Conservation (phyloP, 35 echinoderm and acorn worm genomes). For the Anneissia japonica region DNA sequence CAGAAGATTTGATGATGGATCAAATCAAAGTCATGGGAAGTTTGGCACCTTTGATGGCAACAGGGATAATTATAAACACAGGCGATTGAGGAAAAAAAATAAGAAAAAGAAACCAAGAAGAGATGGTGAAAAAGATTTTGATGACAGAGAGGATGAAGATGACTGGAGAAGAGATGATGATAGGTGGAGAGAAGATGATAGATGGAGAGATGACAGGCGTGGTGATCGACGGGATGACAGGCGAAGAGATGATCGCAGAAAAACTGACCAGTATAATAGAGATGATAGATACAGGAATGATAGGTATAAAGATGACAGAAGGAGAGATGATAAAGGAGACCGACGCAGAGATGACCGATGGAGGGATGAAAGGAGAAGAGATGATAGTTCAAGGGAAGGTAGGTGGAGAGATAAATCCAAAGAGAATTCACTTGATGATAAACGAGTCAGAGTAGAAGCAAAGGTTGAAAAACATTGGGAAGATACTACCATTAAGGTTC, state of each 20-base stretch:
- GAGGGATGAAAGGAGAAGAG: neutral
- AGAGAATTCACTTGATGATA: neutral
- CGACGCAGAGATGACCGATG: slow-evolving; percentile 4
- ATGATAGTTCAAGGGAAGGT: slow-evolving; percentile 4
- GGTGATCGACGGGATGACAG: slow-evolving; percentile 19
- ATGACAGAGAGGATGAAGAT: slow-evolving; percentile 16
- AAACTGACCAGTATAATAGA: neutral
- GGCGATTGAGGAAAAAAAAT: neutral
- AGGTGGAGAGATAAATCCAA: neutral
- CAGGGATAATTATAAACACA: neutral
- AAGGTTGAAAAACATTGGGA: neutral
- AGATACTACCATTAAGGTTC: neutral
- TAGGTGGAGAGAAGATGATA: neutral
- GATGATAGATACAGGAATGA: neutral
- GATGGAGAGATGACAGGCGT: slow-evolving; percentile 7
- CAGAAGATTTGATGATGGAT: neutral
- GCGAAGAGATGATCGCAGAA: slow-evolving; percentile 3
- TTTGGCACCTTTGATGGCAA: neutral
- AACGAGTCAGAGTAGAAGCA: neutral
- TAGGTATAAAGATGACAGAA: neutral
- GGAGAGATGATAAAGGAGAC: neutral
- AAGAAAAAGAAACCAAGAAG: neutral
- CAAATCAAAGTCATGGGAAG: neutral
- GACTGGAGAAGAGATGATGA: neutral
- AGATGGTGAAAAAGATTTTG: slow-evolving; percentile 4